Conservation (phyloP, 2,113 vertebrate genomes). For the Fulmarus glacialis region DNA sequence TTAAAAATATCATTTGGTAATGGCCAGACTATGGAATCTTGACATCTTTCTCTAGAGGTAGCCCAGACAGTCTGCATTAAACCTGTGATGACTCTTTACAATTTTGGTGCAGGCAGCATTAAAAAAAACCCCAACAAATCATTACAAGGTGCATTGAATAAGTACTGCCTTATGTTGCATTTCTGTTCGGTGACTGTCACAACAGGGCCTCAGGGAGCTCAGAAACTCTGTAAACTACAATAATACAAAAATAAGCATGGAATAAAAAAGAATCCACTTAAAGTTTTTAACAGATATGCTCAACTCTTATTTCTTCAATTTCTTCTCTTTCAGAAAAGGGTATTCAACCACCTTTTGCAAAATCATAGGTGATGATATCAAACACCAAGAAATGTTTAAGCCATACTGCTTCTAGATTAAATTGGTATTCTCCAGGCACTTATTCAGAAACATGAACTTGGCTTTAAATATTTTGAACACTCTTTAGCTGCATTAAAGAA, state of each 20-base stretch:
- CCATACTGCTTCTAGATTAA: slow-evolving; percentile 51
- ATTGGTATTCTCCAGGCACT: slow-evolving; percentile 46
- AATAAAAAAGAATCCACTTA: background rate
- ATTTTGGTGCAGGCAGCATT: background rate
- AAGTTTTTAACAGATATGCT: background rate
- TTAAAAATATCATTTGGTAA: background rate
- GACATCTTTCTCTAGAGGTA: background rate
- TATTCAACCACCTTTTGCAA: background rate
- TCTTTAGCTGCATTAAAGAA: slow-evolving; percentile 9
- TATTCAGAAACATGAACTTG: slow-evolving; percentile 3
- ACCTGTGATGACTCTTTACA: background rate
- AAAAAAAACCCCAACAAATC: background rate
- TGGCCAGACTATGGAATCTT: background rate
- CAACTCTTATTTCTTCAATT: background rate
- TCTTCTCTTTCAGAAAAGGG: background rate
- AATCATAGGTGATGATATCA: background rate
- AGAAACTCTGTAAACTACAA: background rate
- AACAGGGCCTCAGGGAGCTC: background rate
- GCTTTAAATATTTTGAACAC: background rate
- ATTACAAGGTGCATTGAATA: background rate
- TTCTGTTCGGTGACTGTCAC: background rate
- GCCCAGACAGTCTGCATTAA: background rate
- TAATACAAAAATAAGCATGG: background rate
- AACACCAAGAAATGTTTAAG: slow-evolving; percentile 29
- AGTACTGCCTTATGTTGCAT: background rate